Percentiles rank a stretch among this genome's conserved stretches.
These are phyloP conservation scores for Plecotus auritus DNA, from an alignment of 2,113 vertebrate genomes.

Conservation along the genomic window DNA sequence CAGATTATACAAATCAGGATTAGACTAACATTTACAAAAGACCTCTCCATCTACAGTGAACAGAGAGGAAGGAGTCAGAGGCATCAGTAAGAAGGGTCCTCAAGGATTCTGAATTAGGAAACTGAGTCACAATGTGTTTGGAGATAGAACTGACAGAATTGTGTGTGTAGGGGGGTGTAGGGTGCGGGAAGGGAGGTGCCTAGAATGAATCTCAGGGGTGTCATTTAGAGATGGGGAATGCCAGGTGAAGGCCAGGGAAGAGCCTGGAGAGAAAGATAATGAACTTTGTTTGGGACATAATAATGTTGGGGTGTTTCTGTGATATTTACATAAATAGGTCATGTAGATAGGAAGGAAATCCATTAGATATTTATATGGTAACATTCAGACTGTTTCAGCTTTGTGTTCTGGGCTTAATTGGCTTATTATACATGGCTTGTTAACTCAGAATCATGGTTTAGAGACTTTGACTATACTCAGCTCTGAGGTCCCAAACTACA, in stretches of 20 bases:
- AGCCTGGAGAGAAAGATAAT: background rate
- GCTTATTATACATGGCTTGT: background rate
- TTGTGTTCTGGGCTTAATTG: background rate
- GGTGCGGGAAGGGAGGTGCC: background rate
- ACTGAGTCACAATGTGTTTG: background rate
- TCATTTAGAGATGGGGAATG: background rate
- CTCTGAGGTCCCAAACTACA: background rate
- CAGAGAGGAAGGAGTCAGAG: background rate
- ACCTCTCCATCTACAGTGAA: background rate
- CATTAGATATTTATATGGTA: background rate
- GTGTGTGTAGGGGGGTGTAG: rapidly evolving
- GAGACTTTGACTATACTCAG: background rate
- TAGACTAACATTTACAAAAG: background rate
- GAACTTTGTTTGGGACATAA: background rate
- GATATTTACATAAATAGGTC: background rate
- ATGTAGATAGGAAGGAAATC: background rate
- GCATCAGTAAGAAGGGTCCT: background rate
- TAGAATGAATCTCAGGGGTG: background rate
- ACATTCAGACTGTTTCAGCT: background rate
- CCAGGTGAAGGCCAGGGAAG: background rate
- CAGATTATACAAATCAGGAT: background rate
- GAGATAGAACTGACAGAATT: background rate
- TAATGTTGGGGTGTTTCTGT: background rate
- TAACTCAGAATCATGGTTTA: background rate
- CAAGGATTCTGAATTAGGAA: background rate